These are phyloP conservation scores for Odontocerum albicorne DNA, from an alignment of 2,888 invertebrate species.

Conservation along the genomic window DNA sequence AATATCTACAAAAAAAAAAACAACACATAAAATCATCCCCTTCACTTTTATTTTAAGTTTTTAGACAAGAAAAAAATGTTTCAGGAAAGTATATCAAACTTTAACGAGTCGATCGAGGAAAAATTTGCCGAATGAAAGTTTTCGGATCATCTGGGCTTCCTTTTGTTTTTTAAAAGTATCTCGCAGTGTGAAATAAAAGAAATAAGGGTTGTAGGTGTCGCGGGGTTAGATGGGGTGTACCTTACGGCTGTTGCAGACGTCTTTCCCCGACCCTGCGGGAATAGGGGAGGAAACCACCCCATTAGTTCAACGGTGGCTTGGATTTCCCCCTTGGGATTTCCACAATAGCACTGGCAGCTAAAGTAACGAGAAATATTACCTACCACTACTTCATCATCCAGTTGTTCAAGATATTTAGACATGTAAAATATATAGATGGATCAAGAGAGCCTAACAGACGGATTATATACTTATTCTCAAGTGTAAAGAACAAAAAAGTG, in stretches of 20 bases:
- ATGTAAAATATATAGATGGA: no score
- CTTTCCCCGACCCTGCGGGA: constrained; percentile 17
- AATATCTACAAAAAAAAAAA: no score
- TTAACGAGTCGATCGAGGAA: no score
- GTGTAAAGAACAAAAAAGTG: no score
- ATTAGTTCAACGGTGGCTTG: constrained; percentile 30
- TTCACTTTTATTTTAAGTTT: no score
- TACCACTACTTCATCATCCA: constrained; percentile 13
- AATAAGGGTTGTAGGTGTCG: constrained; percentile 20
- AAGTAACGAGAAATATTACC: constrained; percentile 14
- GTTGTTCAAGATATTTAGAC: neutral
- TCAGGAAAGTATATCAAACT: no score
- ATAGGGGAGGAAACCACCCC: constrained; percentile 24
- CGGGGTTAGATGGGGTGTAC: constrained; percentile 13
- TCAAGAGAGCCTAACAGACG: no score
- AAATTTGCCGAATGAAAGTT: no score
- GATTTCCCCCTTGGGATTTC: constrained; percentile 25
- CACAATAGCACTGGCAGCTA: constrained; percentile 2
- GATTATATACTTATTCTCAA: no score
- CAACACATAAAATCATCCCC: no score
- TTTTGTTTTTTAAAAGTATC: neutral
- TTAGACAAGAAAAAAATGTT: no score
- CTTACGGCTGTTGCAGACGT: constrained; percentile 24
- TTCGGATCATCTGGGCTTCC: neutral
- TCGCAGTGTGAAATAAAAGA: constrained; percentile 20